phyloP scores from a whole-genome alignment of 2,888 invertebrate species.

The Ophion ellenae region DNA sequence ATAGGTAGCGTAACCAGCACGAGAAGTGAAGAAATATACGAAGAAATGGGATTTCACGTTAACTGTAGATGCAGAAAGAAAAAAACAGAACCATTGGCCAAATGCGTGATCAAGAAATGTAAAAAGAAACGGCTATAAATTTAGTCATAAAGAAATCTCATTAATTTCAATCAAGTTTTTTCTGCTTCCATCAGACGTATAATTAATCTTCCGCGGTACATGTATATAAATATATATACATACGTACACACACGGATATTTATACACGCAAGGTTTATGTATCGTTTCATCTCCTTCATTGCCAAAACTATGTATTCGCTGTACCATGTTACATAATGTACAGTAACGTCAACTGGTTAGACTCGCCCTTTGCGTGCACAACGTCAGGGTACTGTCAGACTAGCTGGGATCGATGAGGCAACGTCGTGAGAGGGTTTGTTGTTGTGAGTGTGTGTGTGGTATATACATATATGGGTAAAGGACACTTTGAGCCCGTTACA shows the following conservation, averaged over 20 bases:
- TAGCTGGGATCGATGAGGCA: slow-evolving; percentile 64
- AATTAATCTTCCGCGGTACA: slow-evolving; percentile 40
- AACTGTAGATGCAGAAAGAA: not conserved
- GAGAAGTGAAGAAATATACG: not conserved
- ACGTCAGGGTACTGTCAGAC: slow-evolving; percentile 56
- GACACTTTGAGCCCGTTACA: not conserved
- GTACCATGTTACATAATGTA: slow-evolving; percentile 24
- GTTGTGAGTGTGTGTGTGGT: slow-evolving; percentile 14
- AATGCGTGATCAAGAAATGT: not conserved
- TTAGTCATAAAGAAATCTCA: slow-evolving; percentile 5
- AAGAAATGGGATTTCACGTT: slow-evolving; percentile 13
- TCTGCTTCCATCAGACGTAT: slow-evolving; percentile 26
- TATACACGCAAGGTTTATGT: slow-evolving; percentile 21
- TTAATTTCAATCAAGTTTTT: slow-evolving; percentile 26
- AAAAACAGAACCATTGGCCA: not conserved
- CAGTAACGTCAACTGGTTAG: slow-evolving; percentile 58
- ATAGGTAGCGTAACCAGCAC: not conserved
- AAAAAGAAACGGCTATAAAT: not conserved
- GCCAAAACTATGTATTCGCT: slow-evolving; percentile 12
- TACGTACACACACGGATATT: not conserved
- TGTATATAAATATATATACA: not conserved
- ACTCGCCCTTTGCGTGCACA: slow-evolving; percentile 63
- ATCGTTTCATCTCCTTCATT: slow-evolving; percentile 15
- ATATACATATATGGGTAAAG: not conserved
- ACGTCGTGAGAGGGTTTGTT: slow-evolving; percentile 39